phyloP scores from a whole-genome alignment of 2,113 vertebrate species.

The Hemibagrus wyckioides region DNA sequence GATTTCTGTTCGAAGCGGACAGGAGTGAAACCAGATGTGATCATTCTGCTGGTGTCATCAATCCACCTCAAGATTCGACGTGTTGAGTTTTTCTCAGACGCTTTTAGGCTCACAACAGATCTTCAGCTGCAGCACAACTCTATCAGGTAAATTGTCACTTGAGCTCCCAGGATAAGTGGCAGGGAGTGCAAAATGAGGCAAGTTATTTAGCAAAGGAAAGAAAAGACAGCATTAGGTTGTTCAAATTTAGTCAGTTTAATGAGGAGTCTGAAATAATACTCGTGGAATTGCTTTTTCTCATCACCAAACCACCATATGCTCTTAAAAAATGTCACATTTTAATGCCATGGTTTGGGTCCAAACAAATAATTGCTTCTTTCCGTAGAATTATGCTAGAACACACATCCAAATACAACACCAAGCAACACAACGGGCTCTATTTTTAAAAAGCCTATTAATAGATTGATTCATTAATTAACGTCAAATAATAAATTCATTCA shows the following conservation, averaged over 20 bases:
- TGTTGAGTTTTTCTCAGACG: background rate
- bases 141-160: background rate
- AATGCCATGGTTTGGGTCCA: background rate
- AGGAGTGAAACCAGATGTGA: background rate
- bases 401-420: background rate
- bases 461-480: background rate
- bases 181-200: background rate
- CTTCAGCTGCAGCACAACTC: background rate
- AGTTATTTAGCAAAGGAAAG: background rate
- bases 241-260: background rate
- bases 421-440: too few relatives aligned
- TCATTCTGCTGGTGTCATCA: background rate
- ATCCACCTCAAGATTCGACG: background rate
- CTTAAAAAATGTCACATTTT: background rate
- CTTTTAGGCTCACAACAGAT: background rate
- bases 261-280: background rate
- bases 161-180: background rate
- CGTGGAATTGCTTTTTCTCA: background rate
- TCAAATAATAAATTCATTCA: background rate
- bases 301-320: background rate
- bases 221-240: background rate
- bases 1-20: background rate
- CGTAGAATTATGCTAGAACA: background rate
- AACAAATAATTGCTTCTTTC: background rate
- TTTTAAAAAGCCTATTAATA: background rate